These are phyloP conservation scores for Agriotes lineatus DNA, from an alignment of 2,888 invertebrate species.

Conservation along the genomic window DNA sequence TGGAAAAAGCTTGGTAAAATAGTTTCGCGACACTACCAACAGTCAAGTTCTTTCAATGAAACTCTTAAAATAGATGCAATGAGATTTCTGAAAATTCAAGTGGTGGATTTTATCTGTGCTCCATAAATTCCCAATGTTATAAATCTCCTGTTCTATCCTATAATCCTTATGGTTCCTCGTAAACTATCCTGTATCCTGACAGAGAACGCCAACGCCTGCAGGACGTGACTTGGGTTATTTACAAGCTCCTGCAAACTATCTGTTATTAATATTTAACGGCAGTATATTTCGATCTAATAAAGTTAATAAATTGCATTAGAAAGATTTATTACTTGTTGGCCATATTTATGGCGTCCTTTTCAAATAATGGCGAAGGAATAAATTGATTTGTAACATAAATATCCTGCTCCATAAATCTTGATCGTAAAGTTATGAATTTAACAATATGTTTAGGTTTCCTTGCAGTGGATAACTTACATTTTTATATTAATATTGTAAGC, in stretches of 20 bases:
- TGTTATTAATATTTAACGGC: slow-evolving; percentile 39
- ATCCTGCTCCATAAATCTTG: background rate
- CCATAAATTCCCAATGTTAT: slow-evolving; percentile 38
- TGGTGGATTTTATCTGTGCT: slow-evolving; percentile 35
- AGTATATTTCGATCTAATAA: slow-evolving; percentile 19
- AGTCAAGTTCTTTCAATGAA: background rate
- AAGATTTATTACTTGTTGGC: slow-evolving; percentile 15
- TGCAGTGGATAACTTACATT: too few species aligned
- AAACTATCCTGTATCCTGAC: slow-evolving; percentile 42
- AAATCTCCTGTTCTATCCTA: slow-evolving; percentile 38
- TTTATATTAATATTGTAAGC: too few species aligned
- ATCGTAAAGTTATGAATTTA: background rate
- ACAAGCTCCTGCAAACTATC: slow-evolving; percentile 33
- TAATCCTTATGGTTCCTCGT: slow-evolving; percentile 39
- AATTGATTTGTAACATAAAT: background rate
- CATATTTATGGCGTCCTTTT: background rate
- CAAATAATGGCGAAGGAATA: background rate
- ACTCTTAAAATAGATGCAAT: slow-evolving; percentile 15
- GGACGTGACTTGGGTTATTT: slow-evolving; percentile 38
- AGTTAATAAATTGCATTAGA: slow-evolving; percentile 18
- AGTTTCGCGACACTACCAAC: background rate
- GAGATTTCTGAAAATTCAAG: slow-evolving; percentile 28
- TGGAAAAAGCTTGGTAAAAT: background rate
- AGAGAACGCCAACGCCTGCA: slow-evolving; percentile 40
- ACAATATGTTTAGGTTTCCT: too few species aligned